A percentile compares a stretch with the other conserved stretches of the same genome.
Evolutionary conservation across 2,797 vertebrate genomes (phyloP).

Genomic region (Carduelis carduelis): DNA sequence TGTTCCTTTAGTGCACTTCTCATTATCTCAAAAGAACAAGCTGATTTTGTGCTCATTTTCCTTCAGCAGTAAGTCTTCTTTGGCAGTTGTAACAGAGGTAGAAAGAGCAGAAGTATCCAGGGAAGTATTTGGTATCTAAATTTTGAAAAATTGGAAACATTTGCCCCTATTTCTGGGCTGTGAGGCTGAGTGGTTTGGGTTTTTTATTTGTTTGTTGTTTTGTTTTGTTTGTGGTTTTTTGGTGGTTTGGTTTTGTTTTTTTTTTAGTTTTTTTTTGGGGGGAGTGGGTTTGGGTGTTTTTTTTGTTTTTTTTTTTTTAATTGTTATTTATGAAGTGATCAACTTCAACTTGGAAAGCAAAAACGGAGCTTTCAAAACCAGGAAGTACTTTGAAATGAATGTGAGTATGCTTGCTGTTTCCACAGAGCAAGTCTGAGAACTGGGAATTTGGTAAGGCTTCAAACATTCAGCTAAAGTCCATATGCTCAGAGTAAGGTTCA

Average conservation of each 20-base stretch:
- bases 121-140: not conserved
- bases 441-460: not conserved
- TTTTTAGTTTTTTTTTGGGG: not conserved
- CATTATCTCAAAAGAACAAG: not conserved
- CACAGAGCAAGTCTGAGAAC: not conserved
- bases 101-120: not conserved
- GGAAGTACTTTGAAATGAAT: not conserved
- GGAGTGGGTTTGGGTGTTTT: not conserved
- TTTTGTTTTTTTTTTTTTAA: not conserved
- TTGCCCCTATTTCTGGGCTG: not conserved
- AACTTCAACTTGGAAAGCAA: not conserved
- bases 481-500: not conserved
- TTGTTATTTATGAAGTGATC: not conserved
- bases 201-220: not conserved
- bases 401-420: not conserved
- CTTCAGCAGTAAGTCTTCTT: not conserved
- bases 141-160: not conserved
- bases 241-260: too few species aligned
- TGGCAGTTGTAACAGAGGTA: not conserved
- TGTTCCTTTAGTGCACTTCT: not conserved
- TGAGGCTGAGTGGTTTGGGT: not conserved
- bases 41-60: not conserved
- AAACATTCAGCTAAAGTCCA: not conserved
- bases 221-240: not conserved
- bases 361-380: not conserved